Evolutionary conservation across 2,113 vertebrate genomes (phyloP), one percentile per base, ranked within the genome.

Genomic region (Alligator sinensis): DNA sequence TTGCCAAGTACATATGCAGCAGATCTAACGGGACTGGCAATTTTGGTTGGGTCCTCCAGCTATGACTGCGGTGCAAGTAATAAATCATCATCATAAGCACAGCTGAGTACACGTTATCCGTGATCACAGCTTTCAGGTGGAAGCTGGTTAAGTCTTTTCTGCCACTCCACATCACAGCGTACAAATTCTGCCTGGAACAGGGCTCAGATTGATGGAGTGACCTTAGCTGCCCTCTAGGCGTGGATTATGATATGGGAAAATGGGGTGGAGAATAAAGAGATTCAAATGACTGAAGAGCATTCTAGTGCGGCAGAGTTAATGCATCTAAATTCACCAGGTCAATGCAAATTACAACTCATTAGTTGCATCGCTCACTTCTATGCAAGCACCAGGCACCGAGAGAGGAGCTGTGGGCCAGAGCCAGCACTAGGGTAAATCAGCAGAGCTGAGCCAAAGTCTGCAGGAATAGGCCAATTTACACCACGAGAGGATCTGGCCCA

Each of bases 341-440:
- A 15, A 0, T 11, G 80, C 59, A 80, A n/a, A 58, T 84, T 84
- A 76, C 1, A 3, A 25, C 14, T 28, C 58, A 68, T 80, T 2
- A 0, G 58, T 82, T 47, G 21, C 78, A 3, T 1, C 22, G 5
- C 28, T 24, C 68, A 54, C 75, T 74, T 66, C 25, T 14, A 24
- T 18, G 57, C 25, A 17, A 6, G 9, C 1, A 1, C 64, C 4
- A 1, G 62, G 55, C 3, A 5, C 1, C 3, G 0, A 19, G 74
- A 63, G 34, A 77, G 28, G 70, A 0, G 0, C 12, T 17, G 8
- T 1, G 19, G 72, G 55, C 61, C 24, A 24, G 30, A 76, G 58
- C 19, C 21, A 34, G 18, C 34, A 21, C 30, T 11, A 11, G 68
- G 4, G 68, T 72, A n/a, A 72, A 6, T 14, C 19, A 19, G 68